Percentiles rank a stretch among this genome's conserved stretches.
Evolutionary conservation across 2,113 vertebrate genomes (phyloP).

Genomic region (Ifrita kowaldi): DNA sequence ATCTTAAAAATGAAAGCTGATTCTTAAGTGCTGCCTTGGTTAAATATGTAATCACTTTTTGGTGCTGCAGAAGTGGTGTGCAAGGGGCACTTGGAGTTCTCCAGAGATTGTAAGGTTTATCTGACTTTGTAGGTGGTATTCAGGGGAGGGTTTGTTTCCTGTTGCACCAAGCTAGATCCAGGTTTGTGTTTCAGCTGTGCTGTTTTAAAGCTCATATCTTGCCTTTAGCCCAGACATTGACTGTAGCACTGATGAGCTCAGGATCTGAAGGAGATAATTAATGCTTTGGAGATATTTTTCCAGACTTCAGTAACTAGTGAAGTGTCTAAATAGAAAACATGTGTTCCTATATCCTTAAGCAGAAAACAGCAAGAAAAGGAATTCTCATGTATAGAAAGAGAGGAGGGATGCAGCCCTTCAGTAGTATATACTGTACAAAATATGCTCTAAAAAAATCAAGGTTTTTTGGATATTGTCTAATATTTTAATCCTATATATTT

Average conservation of each 20-base stretch:
- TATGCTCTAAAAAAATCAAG: background rate
- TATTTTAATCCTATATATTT: background rate
- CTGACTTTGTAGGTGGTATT: accelerated
- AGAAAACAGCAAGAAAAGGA: background rate
- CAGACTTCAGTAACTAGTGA: background rate
- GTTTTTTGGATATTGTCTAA: background rate
- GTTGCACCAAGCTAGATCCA: accelerated
- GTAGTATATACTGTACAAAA: background rate
- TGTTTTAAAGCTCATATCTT: background rate
- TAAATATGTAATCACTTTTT: background rate
- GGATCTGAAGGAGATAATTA: background rate
- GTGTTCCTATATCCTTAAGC: background rate
- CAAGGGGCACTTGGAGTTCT: no score
- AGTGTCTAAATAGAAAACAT: background rate
- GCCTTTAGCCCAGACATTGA: background rate
- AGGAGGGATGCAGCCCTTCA: background rate
- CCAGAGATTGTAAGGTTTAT: background rate
- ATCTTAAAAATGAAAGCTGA: background rate
- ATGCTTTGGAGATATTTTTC: background rate
- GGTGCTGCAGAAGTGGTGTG: background rate
- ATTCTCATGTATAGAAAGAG: background rate
- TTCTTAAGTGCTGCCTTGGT: background rate
- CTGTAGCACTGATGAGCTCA: background rate
- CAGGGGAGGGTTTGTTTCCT: background rate
- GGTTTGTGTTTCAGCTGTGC: background rate